Conservation (phyloP, 2,113 vertebrate species). For the Grammomys surdaster region DNA sequence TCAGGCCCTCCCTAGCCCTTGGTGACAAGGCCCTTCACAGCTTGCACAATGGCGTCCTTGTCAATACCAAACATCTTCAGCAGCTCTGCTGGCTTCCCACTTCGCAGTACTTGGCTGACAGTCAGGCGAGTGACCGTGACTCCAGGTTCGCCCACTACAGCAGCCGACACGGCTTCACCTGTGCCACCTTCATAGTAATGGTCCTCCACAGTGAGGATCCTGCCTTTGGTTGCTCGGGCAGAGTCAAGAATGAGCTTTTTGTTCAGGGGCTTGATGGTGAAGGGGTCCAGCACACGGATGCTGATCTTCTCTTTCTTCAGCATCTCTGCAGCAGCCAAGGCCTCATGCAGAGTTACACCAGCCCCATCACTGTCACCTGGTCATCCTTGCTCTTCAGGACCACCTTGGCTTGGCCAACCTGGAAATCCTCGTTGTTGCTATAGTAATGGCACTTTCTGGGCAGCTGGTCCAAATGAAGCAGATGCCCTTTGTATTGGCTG, state of each 20-base stretch:
- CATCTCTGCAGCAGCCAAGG: too few relatives aligned
- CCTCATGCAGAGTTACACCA: too few relatives aligned
- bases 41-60: constrained; percentile 92
- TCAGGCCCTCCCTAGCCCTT: constrained; percentile 83
- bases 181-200: constrained; percentile 97
- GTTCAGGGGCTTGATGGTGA: constrained; percentile 96
- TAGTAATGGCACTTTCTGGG: too few relatives aligned
- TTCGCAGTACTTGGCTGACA: constrained; percentile 91
- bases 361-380: too few relatives aligned
- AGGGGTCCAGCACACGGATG: constrained; percentile 81
- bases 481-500: too few relatives aligned
- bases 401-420: too few relatives aligned
- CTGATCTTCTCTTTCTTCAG: constrained; percentile 89
- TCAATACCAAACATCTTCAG: constrained; percentile 96
- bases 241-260: constrained; percentile 93
- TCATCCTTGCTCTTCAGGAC: too few relatives aligned
- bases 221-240: constrained; percentile 93
- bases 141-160: constrained; percentile 90
- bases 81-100: constrained; percentile 93
- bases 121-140: constrained; percentile 91
- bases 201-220: constrained; percentile 96
- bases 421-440: too few relatives aligned
- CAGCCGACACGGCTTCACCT: constrained; percentile 92
- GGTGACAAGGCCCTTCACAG: constrained; percentile 90
- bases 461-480: too few relatives aligned